Evolutionary conservation across 2,888 invertebrate genomes (phyloP).

Genomic region (Oscheius sp.): DNA sequence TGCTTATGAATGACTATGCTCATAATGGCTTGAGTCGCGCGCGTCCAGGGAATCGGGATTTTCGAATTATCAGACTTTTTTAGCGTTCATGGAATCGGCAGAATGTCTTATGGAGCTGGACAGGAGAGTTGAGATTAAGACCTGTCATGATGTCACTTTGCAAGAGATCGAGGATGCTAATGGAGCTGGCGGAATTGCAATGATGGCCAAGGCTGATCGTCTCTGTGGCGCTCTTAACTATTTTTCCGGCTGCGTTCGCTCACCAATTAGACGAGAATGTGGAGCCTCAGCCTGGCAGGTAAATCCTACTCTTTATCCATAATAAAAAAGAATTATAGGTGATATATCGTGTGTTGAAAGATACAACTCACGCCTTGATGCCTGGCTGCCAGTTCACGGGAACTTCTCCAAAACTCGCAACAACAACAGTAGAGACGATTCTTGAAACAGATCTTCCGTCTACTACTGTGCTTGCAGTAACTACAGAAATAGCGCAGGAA

Average conservation of each 20-base stretch:
- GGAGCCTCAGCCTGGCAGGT: conserved; percentile 52
- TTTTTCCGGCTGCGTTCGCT: conserved; percentile 31
- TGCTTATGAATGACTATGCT: conserved; percentile 26
- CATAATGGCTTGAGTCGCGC: conserved; percentile 15
- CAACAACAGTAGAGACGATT: conserved; percentile 1
- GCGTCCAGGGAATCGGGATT: not conserved
- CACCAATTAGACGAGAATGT: conserved; percentile 27
- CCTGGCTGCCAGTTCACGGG: conserved; percentile 67
- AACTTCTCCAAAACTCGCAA: conserved; percentile 34
- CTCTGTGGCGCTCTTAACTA: conserved; percentile 60
- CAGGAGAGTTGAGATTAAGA: conserved; percentile 62
- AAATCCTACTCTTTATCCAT: not conserved
- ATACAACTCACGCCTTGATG: conserved; percentile 69
- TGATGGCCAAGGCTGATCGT: conserved; percentile 62
- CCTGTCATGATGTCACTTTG: conserved; percentile 68
- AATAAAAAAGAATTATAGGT: conserved; percentile 38
- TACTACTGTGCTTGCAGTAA: not conserved
- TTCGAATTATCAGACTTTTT: conserved; percentile 1
- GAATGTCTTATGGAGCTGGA: conserved; percentile 70
- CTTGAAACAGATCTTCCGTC: not conserved
- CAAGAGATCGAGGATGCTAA: conserved; percentile 66
- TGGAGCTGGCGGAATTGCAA: conserved; percentile 49
- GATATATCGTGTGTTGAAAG: conserved; percentile 68
- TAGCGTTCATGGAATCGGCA: conserved; percentile 68
- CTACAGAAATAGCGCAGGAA: not conserved